Evolutionary conservation across 2,113 vertebrate genomes (phyloP).

Genomic region (Notiomystis cincta): DNA sequence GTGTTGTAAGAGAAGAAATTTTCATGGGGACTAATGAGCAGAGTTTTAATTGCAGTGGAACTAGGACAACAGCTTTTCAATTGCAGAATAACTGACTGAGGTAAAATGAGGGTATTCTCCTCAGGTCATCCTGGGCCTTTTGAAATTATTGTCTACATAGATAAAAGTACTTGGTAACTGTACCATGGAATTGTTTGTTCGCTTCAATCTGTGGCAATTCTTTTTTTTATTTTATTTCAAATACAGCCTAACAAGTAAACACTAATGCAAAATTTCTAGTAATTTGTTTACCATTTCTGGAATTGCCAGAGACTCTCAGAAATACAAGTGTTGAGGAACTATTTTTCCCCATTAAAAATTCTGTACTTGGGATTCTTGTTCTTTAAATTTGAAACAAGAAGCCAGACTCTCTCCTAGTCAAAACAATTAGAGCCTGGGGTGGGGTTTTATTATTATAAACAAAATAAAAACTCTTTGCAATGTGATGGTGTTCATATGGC

Average conservation of each 20-base stretch:
- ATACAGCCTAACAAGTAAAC: not conserved
- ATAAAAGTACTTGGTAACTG: not conserved
- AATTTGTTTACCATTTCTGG: not conserved
- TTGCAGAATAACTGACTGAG: not conserved
- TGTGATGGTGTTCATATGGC: not conserved
- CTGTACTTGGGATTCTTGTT: not conserved
- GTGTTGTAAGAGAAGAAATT: not conserved
- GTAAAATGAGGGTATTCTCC: slow-evolving; percentile 42
- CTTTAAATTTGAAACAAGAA: not conserved
- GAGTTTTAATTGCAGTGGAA: slow-evolving; percentile 37
- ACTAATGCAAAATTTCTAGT: not conserved
- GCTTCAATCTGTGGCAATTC: not conserved
- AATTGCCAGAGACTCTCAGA: not conserved
- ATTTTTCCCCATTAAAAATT: not conserved
- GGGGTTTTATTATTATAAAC: not conserved
- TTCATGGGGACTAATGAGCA: slow-evolving; percentile 14
- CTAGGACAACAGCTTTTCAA: slow-evolving; percentile 7
- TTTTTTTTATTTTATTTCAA: not conserved
- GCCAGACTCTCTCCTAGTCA: not conserved
- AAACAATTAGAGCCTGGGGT: not conserved
- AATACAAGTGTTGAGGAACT: not conserved
- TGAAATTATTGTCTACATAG: not conserved
- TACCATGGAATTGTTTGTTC: not conserved
- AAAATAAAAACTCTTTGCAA: not conserved
- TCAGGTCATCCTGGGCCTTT: not conserved